Base-by-base conservation (phyloP, 2,113 vertebrate species). In the Willisornis vidua region DNA sequence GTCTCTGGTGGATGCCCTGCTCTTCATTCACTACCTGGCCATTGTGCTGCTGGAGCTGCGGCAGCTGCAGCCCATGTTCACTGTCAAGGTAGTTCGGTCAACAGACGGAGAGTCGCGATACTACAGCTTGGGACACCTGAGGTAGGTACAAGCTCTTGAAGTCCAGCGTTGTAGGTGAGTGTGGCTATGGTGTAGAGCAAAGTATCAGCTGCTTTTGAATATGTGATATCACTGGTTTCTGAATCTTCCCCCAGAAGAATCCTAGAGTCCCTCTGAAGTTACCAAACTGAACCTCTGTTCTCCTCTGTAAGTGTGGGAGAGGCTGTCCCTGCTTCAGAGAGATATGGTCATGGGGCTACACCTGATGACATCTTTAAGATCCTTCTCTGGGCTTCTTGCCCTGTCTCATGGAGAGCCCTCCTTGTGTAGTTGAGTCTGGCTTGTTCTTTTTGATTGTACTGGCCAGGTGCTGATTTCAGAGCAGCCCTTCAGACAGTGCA, bases 21-120 rank as follows among this genome's bases (percentile, higher is more conserved):
- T 99, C 85, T 99, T 99, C 95, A 99, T 99, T 88, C 99, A 99
- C 87, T 99, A 99, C 97, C 97, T 99, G 97, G 99, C 99, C 19
- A 98, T 99, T 2, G 98, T 99, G 87, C 97, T 99, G 96, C 97
- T 99, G 96, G 99, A 99, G 97, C 98, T 99, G 19, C 96, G 99
- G 23, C 99, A 99, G 93, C 98, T 99, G 82, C 99, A 98, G 95
- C 98, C 99, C 66, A 97, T 96, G 96, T 99, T 99, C 97, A 98
- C 98, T 1, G 93, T 99, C 87, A 98, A 99, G 84, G 98, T 99
- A 19, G 98, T 99, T 35, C 98, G 99, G 77, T 99, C 98, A 59
- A 98, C 99, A 0, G 99, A 99, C 0, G 99, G 99, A 79, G 99
- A 99, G 97, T 98, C 98, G 0, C 98, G 98, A 14, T 98, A 99